Percentiles rank a stretch among this genome's conserved stretches.
phyloP scores from a whole-genome alignment of 1,140 invertebrate genomes.

The Solenopsis fugax region DNA sequence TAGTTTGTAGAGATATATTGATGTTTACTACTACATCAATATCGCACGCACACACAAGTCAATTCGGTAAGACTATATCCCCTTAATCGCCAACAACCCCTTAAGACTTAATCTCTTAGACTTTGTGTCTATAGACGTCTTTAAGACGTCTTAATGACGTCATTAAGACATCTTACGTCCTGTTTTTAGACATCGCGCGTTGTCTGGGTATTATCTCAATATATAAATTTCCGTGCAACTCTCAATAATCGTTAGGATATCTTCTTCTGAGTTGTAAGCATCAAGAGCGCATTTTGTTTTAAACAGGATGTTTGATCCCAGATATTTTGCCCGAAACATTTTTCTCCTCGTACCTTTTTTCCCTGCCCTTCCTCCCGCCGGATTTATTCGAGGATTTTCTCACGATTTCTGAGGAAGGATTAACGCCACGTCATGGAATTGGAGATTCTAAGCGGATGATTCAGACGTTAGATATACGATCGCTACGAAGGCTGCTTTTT shows the following conservation, averaged over 20 bases:
- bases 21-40: too few species aligned
- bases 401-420: conserved; percentile 15
- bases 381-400: conserved; percentile 28
- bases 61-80: too few species aligned
- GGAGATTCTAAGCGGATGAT: conserved; percentile 5
- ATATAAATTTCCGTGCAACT: not conserved
- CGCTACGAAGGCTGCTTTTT: not conserved
- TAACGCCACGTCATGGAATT: conserved; percentile 20
- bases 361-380: too few species aligned
- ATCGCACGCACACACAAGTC: too few species aligned
- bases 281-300: not conserved
- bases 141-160: too few species aligned
- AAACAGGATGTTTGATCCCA: conserved; percentile 1
- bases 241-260: not conserved
- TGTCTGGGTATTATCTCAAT: not conserved
- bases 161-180: too few species aligned
- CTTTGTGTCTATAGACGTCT: too few species aligned
- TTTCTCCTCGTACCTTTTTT: not conserved
- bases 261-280: conserved; percentile 1
- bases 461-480: conserved; percentile 12
- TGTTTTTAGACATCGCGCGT: too few species aligned
- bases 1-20: too few species aligned
- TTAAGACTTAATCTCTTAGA: too few species aligned
- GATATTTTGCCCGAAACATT: not conserved
- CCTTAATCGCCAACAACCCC: too few species aligned